Conservation (phyloP, 1,140 invertebrate species). For the Bathynomus jamesi region DNA sequence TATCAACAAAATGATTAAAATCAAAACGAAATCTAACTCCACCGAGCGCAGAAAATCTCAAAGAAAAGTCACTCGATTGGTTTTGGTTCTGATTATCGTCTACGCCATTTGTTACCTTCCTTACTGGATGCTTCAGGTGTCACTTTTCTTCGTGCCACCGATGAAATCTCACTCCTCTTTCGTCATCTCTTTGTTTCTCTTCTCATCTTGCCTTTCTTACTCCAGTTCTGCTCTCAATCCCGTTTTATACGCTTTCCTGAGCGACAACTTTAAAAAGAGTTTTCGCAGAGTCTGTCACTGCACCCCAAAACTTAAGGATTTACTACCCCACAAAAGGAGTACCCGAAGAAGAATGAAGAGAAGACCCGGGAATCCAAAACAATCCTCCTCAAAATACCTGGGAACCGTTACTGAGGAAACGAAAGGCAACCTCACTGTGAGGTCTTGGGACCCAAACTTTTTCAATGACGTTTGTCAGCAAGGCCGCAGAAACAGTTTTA, state of each 20-base stretch:
- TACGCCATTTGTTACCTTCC: slow-evolving; percentile 95
- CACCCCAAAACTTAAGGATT: no score
- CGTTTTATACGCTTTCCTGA: slow-evolving; percentile 88
- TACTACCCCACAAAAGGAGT: no score
- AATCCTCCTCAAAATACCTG: no score
- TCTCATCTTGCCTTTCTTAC: slow-evolving; percentile 80
- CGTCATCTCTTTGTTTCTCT: slow-evolving; percentile 66
- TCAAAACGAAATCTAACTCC: slow-evolving; percentile 68
- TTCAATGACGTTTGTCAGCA: no score
- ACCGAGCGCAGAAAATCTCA: slow-evolving; percentile 81
- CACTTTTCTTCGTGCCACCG: slow-evolving; percentile 54
- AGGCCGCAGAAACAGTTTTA: no score
- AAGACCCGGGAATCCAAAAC: no score
- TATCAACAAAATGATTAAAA: slow-evolving; percentile 73
- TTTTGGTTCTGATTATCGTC: slow-evolving; percentile 88
- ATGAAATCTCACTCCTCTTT: slow-evolving; percentile 56
- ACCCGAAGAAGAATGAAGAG: no score
- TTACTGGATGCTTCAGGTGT: slow-evolving; percentile 80
- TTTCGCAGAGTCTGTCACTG: no score
- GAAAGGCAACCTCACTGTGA: no score
- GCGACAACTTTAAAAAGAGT: slow-evolving; percentile 90
- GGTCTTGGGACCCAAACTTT: no score
- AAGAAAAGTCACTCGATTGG: slow-evolving; percentile 84
- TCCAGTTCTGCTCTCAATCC: slow-evolving; percentile 96
- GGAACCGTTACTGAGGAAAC: no score